These are phyloP conservation scores for Aphrophora alni DNA, from an alignment of 2,888 invertebrate species.

Conservation along the genomic window DNA sequence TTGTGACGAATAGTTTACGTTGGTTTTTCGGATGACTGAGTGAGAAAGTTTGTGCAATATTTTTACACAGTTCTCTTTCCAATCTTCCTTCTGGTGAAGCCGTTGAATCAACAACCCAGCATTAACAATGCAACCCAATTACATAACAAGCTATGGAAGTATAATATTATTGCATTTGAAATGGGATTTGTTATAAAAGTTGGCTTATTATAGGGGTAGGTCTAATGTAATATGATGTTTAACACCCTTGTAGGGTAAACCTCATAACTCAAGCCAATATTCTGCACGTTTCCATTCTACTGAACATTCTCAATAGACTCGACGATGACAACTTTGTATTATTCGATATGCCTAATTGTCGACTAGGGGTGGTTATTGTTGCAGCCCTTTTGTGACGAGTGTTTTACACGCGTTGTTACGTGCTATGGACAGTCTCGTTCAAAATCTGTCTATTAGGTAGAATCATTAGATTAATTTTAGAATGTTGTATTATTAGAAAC, in stretches of 20 bases:
- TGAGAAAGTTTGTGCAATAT: too few relatives aligned
- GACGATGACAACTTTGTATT: conserved; percentile 26
- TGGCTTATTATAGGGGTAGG: background rate
- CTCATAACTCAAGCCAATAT: background rate
- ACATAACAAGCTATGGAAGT: background rate
- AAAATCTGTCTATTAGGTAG: background rate
- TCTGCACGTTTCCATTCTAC: background rate
- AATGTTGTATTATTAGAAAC: too few relatives aligned
- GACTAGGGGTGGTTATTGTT: conserved; percentile 1
- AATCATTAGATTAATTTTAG: background rate
- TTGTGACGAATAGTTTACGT: too few relatives aligned
- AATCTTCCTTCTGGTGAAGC: background rate
- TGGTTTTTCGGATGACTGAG: too few relatives aligned
- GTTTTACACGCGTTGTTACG: background rate
- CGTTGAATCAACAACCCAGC: background rate
- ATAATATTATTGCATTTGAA: background rate
- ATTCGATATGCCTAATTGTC: conserved; percentile 41
- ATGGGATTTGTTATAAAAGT: background rate
- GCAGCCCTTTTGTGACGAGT: background rate
- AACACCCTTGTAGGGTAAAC: background rate
- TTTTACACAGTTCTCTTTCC: too few relatives aligned
- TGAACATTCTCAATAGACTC: background rate
- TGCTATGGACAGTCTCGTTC: background rate
- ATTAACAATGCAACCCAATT: background rate
- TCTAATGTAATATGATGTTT: background rate